Percentiles rank a stretch among this genome's conserved stretches.
Evolutionary conservation across 2,113 vertebrate species (phyloP).

Genomic region (Gallinago media): DNA sequence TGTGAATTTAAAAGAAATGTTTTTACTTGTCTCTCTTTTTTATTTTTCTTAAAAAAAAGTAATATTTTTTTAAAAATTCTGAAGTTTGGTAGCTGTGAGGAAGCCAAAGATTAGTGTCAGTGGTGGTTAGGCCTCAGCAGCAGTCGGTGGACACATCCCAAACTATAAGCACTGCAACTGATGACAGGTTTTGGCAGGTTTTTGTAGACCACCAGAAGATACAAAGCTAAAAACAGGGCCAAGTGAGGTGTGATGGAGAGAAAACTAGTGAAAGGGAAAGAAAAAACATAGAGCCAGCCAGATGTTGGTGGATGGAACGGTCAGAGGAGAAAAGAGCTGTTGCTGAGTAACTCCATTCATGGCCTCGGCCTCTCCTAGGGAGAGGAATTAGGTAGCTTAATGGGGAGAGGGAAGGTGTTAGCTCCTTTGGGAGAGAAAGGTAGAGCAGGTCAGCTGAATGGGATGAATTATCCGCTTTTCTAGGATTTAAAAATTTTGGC

Average conservation of each 20-base stretch:
- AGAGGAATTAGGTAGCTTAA: not conserved
- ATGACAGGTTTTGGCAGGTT: not conserved
- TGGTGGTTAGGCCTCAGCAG: not conserved
- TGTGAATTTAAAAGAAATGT: not conserved
- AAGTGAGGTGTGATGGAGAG: not conserved
- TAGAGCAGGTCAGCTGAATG: constrained; percentile 11
- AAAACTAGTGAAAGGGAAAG: not conserved
- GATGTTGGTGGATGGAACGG: not conserved
- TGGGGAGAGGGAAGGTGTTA: not conserved
- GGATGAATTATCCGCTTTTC: constrained; percentile 6
- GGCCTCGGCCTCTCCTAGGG: not conserved
- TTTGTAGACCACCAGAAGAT: not conserved
- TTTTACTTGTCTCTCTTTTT: not conserved
- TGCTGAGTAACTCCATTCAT: not conserved
- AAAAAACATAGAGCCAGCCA: not conserved
- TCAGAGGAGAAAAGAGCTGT: not conserved
- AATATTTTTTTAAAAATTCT: not conserved
- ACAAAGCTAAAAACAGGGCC: not conserved
- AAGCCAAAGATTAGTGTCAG: not conserved
- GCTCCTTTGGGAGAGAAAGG: not conserved
- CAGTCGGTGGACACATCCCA: not conserved
- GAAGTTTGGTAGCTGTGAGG: not conserved
- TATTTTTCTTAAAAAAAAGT: not conserved
- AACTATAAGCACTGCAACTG: not conserved
- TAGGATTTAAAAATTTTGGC: constrained; percentile 13